Percentiles rank a stretch among this genome's conserved stretches.
phyloP scores from a whole-genome alignment of 2,888 invertebrate genomes.

The Congeria kusceri region DNA sequence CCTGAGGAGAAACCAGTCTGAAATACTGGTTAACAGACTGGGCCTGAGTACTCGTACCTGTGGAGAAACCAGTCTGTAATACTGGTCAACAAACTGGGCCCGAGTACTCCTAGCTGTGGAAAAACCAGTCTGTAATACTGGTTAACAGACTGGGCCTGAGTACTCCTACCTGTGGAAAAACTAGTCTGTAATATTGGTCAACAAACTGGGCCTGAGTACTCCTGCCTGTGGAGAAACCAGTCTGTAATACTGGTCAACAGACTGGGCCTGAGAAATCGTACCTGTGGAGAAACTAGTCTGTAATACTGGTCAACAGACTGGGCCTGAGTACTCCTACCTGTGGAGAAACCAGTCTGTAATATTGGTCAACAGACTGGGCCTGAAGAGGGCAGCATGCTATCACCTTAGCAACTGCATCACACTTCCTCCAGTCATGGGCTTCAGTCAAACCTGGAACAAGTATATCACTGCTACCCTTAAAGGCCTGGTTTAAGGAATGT shows the following conservation, averaged over 20 bases:
- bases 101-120: constrained; percentile 78
- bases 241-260: constrained; percentile 77
- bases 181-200: constrained; percentile 76
- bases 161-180: constrained; percentile 79
- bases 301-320: constrained; percentile 77
- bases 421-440: constrained; percentile 88
- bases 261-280: constrained; percentile 71
- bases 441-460: constrained; percentile 35
- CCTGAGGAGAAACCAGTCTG: constrained; percentile 78
- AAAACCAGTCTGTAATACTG: constrained; percentile 76
- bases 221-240: constrained; percentile 80
- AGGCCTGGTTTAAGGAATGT: no score
- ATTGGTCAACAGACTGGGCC: constrained; percentile 69
- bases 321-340: constrained; percentile 76
- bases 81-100: constrained; percentile 69
- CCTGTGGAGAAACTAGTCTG: constrained; percentile 78
- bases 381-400: constrained; percentile 86
- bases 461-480: no score
- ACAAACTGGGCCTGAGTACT: constrained; percentile 57
- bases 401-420: constrained; percentile 89
- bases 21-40: constrained; percentile 76
- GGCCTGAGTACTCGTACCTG: constrained; percentile 75
- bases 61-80: constrained; percentile 76
- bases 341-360: constrained; percentile 77
- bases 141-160: constrained; percentile 64